phyloP scores from a whole-genome alignment of 2,888 invertebrate genomes.

The Capitulum mitella region DNA sequence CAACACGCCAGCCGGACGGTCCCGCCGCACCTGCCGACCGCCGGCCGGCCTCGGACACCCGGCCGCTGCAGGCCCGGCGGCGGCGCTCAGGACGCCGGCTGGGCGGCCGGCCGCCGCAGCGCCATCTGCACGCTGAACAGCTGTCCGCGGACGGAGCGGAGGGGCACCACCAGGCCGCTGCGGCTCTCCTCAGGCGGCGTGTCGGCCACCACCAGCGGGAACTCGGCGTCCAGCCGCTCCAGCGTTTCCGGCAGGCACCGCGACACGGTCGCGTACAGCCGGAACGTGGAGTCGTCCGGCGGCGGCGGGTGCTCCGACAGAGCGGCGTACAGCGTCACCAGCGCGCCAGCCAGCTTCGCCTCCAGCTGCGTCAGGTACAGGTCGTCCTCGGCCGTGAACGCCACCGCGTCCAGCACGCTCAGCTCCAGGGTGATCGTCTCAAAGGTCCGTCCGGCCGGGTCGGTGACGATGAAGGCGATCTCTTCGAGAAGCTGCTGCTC shows the following conservation, averaged over 20 bases:
- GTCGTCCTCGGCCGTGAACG: neutral
- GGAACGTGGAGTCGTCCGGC: neutral
- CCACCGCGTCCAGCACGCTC: neutral
- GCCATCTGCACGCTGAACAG: neutral
- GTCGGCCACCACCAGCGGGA: neutral
- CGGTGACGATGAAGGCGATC: neutral
- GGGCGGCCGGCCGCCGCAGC: neutral
- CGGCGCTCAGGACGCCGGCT: neutral
- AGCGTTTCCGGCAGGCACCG: neutral
- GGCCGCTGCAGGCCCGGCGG: neutral
- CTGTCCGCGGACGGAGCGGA: neutral
- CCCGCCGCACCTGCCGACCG: too few relatives aligned
- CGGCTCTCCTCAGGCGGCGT: neutral
- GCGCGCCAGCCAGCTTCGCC: neutral
- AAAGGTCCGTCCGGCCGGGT: neutral
- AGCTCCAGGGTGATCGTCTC: neutral
- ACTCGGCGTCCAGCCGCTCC: neutral
- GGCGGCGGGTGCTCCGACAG: neutral
- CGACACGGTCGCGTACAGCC: neutral
- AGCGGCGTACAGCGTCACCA: neutral
- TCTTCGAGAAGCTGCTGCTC: neutral
- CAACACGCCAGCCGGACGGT: too few relatives aligned
- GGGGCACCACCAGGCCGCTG: neutral
- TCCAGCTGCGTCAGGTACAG: neutral
- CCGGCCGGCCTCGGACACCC: too few relatives aligned